These are phyloP conservation scores for Corynorhinus townsendii DNA, from an alignment of 2,113 vertebrate species.

Conservation along the genomic window DNA sequence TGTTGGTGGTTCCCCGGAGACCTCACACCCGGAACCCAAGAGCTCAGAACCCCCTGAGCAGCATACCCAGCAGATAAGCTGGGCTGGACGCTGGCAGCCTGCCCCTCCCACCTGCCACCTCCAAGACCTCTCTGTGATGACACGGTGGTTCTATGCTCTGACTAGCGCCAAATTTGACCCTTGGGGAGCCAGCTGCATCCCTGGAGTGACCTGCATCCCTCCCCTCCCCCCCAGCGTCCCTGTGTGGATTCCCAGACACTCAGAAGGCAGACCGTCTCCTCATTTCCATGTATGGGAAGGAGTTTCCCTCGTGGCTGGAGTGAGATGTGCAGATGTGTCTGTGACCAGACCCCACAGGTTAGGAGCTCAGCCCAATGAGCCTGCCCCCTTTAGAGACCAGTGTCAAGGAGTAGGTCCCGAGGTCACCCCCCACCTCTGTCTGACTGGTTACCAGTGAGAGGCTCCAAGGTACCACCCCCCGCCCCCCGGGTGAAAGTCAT, in stretches of 20 bases:
- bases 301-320: too few species aligned
- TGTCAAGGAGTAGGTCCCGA: neutral
- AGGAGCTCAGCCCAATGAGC: neutral
- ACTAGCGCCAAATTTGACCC: neutral
- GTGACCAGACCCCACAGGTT: neutral
- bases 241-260: fast-evolving
- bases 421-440: too few species aligned
- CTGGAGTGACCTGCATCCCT: fast-evolving
- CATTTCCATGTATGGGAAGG: neutral
- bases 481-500: too few species aligned
- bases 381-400: neutral
- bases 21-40: neutral
- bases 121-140: too few species aligned
- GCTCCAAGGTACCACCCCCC: fast-evolving
- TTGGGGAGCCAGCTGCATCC: fast-evolving
- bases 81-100: neutral
- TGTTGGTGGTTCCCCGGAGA: neutral
- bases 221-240: neutral
- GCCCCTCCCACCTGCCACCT: neutral
- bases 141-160: neutral
- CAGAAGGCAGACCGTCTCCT: too few species aligned
- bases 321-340: fast-evolving
- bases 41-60: fast-evolving
- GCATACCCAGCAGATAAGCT: too few species aligned
- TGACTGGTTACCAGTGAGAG: neutral